Evolutionary conservation across 2,888 invertebrate genomes (phyloP).

Genomic region (Drosophila anceps): DNA sequence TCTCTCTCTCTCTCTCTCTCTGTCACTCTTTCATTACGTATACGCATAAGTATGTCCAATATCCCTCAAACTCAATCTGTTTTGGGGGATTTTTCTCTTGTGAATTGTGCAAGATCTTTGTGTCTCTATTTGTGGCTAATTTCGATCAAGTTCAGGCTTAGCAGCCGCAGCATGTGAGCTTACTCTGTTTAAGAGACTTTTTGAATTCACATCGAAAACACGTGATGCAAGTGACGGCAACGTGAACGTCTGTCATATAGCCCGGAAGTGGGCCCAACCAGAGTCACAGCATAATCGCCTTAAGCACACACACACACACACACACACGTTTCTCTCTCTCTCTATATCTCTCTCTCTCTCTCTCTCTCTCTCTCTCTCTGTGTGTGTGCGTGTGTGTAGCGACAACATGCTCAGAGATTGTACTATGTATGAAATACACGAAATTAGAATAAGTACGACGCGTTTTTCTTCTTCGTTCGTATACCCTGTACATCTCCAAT

Average conservation of each 20-base stretch:
- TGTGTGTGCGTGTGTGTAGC: too few species aligned
- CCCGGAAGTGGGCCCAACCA: slow-evolving; percentile 35
- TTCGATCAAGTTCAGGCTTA: slow-evolving; percentile 17
- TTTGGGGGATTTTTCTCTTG: background rate
- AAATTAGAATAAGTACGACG: slow-evolving; percentile 18
- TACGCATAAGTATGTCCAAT: too few species aligned
- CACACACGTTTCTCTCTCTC: background rate
- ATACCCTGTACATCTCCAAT: background rate
- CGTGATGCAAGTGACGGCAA: slow-evolving; percentile 41
- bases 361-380: too few species aligned
- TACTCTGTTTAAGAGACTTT: background rate
- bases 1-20: too few species aligned
- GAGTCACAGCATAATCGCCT: slow-evolving; percentile 28
- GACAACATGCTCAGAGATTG: background rate
- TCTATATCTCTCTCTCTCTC: too few species aligned
- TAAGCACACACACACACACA: slow-evolving; percentile 10
- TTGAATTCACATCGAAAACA: slow-evolving; percentile 9
- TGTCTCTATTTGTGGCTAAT: background rate
- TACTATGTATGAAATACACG: background rate
- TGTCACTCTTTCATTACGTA: too few species aligned
- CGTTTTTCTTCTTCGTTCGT: background rate
- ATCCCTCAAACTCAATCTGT: too few species aligned
- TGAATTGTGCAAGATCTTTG: slow-evolving; percentile 8
- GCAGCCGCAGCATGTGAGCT: slow-evolving; percentile 13
- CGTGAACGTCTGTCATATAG: slow-evolving; percentile 17